phyloP scores from a whole-genome alignment of 2,888 invertebrate genomes.

The Malachius bipustulatus region DNA sequence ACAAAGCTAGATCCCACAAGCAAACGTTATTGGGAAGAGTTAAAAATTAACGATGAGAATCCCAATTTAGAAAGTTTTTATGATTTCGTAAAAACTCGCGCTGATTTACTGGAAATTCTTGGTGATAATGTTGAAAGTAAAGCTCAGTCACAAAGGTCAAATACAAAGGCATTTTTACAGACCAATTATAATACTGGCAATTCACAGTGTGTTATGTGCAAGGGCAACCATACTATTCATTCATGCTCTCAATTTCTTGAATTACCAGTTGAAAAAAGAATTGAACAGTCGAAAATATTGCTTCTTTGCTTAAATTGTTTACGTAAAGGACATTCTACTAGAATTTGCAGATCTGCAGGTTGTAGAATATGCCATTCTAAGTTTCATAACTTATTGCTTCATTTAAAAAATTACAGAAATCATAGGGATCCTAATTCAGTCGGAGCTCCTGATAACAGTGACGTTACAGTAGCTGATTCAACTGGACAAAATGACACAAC shows the following conservation, averaged over 20 bases:
- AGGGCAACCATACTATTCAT: background rate
- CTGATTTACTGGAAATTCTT: slow-evolving; percentile 1
- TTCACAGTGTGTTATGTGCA: background rate
- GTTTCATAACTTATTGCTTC: background rate
- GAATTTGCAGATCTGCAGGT: background rate
- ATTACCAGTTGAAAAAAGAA: slow-evolving; percentile 4
- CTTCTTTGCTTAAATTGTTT: slow-evolving; percentile 2
- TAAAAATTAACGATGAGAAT: background rate
- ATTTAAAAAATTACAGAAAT: no score
- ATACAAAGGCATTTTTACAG: background rate
- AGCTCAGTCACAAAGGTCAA: no score
- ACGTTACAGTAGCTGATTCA: no score
- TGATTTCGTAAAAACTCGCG: background rate
- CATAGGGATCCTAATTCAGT: no score
- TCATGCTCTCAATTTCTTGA: background rate
- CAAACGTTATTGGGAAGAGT: background rate
- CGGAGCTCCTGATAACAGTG: no score
- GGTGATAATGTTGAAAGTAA: background rate
- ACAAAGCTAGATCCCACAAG: background rate
- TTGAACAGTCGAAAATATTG: background rate
- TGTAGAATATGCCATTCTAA: background rate
- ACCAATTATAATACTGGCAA: background rate
- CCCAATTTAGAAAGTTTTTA: background rate
- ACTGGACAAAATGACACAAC: no score
- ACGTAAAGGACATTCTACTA: slow-evolving; percentile 1